Base-by-base conservation (phyloP, 2,797 vertebrate species). In the Agapornis canus region DNA sequence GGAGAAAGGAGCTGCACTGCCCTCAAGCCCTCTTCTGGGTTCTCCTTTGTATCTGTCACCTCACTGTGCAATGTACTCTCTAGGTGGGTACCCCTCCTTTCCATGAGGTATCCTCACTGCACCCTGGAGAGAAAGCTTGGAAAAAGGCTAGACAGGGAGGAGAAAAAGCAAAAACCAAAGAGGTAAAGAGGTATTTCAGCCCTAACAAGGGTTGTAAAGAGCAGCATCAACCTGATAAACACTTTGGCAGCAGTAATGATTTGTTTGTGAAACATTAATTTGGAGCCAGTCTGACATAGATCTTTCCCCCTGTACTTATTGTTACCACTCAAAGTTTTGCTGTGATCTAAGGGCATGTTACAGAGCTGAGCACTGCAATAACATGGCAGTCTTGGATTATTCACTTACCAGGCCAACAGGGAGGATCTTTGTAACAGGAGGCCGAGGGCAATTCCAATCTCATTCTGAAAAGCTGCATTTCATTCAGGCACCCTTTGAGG, bases 401-500 rank as follows among this genome's bases (percentile, higher is more conserved):
- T 89, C 63, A 60, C 63, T 72, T 73, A 72, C 63, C 0, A 0
- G 66, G 63, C 48, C 77, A 82, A 20, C 0, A 1, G 45, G 77
- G 47, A 89, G 48, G 68, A 85, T 68, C 61, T 92, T 72, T 71
- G 40, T 61, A 81, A 81, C 15, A 93, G 70, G 37, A 92, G 76
- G 70, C 76, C 84, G 83, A 90, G 32, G 70, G 82, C 91, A 89
- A 88, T 79, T 89, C 40, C 54, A 91, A 51, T 66, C 72, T 61
- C 56, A 29, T 82, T 90, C 90, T 82, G 64, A 93, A 92, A 86
- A 90, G 86, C 54, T 1, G 0, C 18, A 18, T 86, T 92, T 83
- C 57, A 66, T 82, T 81, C 79, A 66, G 84, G 59, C 70, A 89
- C 71, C 92, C 84, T 97, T 94, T 95, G 73, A 89, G 69, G 89